Base-by-base conservation (phyloP, 1,140 invertebrate species). In the Cydia splendana region DNA sequence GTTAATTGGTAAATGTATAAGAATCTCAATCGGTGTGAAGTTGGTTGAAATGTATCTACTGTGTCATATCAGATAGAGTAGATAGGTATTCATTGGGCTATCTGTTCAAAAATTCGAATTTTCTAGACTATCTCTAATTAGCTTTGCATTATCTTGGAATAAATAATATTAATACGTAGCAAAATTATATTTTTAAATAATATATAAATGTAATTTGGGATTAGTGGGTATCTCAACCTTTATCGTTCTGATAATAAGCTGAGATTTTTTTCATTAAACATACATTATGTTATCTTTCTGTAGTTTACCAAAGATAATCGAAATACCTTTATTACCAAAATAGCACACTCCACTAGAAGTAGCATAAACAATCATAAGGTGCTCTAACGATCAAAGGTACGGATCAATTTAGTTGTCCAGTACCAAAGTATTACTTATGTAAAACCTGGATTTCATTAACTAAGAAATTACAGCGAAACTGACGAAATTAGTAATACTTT, bases 21-120 rank as follows among this genome's bases (percentile, higher is more conserved):
- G 51, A 53, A 53, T n/a, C n/a, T 18, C 4, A 53, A 53, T n/a
- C 0, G 51, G n/a, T 53, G n/a, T 53, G 5, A 53, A 53, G 51
- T n/a, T n/a, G 10, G 5, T 53, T 53, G 51, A n/a, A 53, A 53
- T 53, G 2, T 53, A 53, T 53, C 15, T 53, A n/a, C 51, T 53
- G 18, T 53, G 15, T 53, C 51, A 53, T 53, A 53, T 53, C 51
- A 53, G 51, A 53, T 53, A 53, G n/a, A 53, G 51, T 53, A 53
- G 51, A 4, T 18, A 53, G 51, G 6, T 24, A 24, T 53, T 18
- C n/a, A 53, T 4, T 51, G 1, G 15, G 0, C 9, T 10, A 3
- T 24, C 57, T 20, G 57, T 62, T 62, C 57, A 12, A 62, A 62
- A 24, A 62, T 62, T 62, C 9, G 9, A 62, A 62, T 24, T 62